phyloP scores from a whole-genome alignment of 2,797 vertebrate genomes.

The Helicolenus hilgendorfi region DNA sequence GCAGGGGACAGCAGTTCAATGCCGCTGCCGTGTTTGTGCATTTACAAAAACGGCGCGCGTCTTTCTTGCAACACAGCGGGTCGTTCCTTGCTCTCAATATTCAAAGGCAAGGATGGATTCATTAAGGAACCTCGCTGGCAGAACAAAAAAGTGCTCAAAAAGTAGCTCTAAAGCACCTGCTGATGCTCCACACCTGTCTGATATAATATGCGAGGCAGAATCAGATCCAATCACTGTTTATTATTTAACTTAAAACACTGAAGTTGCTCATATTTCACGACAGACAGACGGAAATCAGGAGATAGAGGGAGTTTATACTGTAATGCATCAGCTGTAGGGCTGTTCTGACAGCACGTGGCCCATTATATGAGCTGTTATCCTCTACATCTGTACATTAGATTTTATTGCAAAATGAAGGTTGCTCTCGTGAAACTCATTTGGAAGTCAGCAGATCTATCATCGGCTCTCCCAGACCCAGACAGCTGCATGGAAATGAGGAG shows the following conservation, averaged over 20 bases:
- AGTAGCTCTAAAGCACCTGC: background rate
- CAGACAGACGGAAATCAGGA: conserved; percentile 16
- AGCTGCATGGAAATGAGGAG: conserved; percentile 73
- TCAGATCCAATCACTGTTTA: conserved; percentile 22
- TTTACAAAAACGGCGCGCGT: conserved; percentile 22
- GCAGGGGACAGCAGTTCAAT: conserved; percentile 42
- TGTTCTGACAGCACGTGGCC: conserved; percentile 13
- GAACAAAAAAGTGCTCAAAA: background rate
- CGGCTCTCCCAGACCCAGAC: conserved; percentile 51
- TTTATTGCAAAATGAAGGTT: conserved; percentile 72
- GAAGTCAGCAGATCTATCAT: conserved; percentile 75
- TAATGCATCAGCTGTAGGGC: conserved; percentile 23
- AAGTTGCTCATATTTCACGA: conserved; percentile 30
- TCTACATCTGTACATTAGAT: conserved; percentile 59
- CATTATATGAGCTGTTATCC: conserved; percentile 51
- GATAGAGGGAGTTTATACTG: background rate
- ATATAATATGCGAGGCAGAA: conserved; percentile 18
- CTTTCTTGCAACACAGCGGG: conserved; percentile 24
- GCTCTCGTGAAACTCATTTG: conserved; percentile 74
- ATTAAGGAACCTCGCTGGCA: background rate
- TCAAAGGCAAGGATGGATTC: conserved; percentile 34
- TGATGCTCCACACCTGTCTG: conserved; percentile 13
- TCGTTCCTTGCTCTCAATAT: background rate
- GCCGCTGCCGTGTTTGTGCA: conserved; percentile 1
- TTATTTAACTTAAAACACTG: conserved; percentile 17